These are phyloP conservation scores for Drosophila phalerata DNA, from an alignment of 2,888 invertebrate species.

Conservation along the genomic window DNA sequence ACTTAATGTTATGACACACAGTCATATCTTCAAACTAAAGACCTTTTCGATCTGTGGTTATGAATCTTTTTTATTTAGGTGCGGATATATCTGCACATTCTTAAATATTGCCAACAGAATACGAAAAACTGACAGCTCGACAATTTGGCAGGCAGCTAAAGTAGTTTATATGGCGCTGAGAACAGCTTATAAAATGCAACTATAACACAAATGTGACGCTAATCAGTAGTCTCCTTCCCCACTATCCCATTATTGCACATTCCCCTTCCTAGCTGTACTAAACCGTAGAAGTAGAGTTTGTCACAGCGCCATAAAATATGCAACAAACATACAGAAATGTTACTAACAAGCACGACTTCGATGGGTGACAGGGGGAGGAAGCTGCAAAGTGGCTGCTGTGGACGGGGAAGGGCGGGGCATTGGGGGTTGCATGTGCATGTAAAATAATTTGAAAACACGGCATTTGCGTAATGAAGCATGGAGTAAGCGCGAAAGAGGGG, in stretches of 20 bases:
- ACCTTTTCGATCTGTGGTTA: neutral
- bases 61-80: neutral
- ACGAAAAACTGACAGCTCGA: constrained; percentile 41
- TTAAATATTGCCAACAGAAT: constrained; percentile 7
- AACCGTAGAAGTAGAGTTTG: constrained; percentile 38
- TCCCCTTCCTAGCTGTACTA: constrained; percentile 3
- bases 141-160: constrained; percentile 21
- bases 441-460: constrained; percentile 83
- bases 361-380: neutral
- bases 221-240: constrained; percentile 49
- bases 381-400: neutral
- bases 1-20: neutral
- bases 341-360: constrained; percentile 48
- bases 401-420: neutral
- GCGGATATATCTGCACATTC: neutral
- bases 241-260: neutral
- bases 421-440: constrained; percentile 48
- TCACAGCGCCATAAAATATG: constrained; percentile 67
- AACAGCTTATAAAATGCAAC: constrained; percentile 48
- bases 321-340: constrained; percentile 62
- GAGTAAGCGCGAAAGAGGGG: constrained; percentile 56
- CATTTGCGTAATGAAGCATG: constrained; percentile 85
- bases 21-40: neutral
- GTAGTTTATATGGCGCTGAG: constrained; percentile 22
- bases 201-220: constrained; percentile 60